A percentile compares a stretch with the other conserved stretches of the same genome.
Conservation (phyloP, 2,888 invertebrate species). For the Heteropelma amictum region DNA sequence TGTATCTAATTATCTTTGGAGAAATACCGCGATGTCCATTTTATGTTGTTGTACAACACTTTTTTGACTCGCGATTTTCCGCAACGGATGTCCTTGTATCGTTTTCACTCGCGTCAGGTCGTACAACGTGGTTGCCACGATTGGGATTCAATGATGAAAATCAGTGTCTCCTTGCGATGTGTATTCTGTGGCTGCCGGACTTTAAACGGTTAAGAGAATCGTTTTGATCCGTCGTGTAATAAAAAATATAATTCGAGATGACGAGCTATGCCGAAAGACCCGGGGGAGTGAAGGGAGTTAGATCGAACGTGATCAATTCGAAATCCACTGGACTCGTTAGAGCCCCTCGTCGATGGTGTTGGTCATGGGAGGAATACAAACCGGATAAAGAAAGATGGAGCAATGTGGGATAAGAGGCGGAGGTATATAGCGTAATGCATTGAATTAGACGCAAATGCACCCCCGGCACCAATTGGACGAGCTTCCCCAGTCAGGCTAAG, state of each 20-base stretch:
- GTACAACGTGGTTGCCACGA: no score
- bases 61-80: no score
- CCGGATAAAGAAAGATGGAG: constrained; percentile 18
- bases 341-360: background rate
- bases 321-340: background rate
- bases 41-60: no score
- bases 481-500: constrained; percentile 70
- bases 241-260: background rate
- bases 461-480: constrained; percentile 74
- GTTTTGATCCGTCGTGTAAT: no score
- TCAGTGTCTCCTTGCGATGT: no score
- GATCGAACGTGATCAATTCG: constrained; percentile 7
- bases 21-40: background rate
- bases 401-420: constrained; percentile 45
- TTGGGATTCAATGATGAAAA: no score
- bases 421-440: constrained; percentile 79
- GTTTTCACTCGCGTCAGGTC: no score
- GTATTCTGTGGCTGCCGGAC: no score
- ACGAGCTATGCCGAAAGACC: background rate
- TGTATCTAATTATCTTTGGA: background rate
- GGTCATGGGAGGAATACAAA: constrained; percentile 30
- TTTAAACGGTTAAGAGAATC: no score
- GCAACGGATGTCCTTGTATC: no score
- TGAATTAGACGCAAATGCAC: constrained; percentile 82
- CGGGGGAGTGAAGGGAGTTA: constrained; percentile 2